A percentile compares a stretch with the other conserved stretches of the same genome.
phyloP scores from a whole-genome alignment of 1,140 invertebrate species.

The Melitaea cinxia region DNA sequence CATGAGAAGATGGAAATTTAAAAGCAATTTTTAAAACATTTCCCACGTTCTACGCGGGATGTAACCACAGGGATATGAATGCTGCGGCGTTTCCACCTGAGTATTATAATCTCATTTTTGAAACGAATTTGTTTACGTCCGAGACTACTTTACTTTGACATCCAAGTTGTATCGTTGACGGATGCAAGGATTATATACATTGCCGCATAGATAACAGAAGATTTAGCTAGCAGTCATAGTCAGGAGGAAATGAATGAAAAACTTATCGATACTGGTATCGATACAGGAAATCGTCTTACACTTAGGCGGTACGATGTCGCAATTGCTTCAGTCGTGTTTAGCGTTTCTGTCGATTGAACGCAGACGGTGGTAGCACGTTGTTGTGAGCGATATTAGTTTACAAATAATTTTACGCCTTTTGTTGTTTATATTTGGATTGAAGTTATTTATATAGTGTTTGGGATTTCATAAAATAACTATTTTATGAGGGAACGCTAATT shows the following conservation, averaged over 20 bases:
- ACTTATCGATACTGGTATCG: conserved; percentile 22
- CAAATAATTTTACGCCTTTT: not conserved
- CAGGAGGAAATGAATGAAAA: conserved; percentile 27
- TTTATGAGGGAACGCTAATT: not conserved
- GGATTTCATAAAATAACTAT: not conserved
- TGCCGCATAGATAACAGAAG: conserved; percentile 17
- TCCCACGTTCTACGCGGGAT: conserved; percentile 42
- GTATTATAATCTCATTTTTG: conserved; percentile 69
- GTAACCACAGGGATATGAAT: conserved; percentile 40
- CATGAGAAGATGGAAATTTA: conserved; percentile 29
- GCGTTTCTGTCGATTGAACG: conserved; percentile 35
- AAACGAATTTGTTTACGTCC: conserved; percentile 71
- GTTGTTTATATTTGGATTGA: not conserved
- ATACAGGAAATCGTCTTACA: conserved; percentile 18
- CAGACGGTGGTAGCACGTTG: conserved; percentile 5
- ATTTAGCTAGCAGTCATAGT: not conserved
- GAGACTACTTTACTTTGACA: conserved; percentile 58
- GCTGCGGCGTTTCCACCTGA: conserved; percentile 55
- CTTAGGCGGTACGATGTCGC: conserved; percentile 23
- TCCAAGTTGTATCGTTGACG: conserved; percentile 27
- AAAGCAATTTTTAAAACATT: conserved; percentile 30
- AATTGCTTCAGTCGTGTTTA: conserved; percentile 31
- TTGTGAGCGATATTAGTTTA: conserved; percentile 9
- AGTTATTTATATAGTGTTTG: not conserved
- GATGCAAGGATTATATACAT: conserved; percentile 21